Base-by-base conservation (phyloP, 2,113 vertebrate genomes). In the Hoplias malabaricus region DNA sequence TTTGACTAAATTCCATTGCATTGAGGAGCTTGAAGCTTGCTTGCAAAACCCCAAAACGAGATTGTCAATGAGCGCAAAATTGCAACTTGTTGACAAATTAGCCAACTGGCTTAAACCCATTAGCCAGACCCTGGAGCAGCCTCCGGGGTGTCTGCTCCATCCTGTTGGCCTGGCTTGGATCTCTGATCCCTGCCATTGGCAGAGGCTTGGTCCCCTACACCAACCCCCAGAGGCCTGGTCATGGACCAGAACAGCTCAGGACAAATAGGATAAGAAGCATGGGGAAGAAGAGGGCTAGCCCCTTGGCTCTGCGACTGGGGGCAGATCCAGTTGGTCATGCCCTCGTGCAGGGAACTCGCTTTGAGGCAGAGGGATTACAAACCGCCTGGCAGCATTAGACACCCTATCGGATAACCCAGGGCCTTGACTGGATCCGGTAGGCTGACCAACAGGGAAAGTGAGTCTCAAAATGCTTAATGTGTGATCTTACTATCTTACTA, bases 321-420 rank as follows among this genome's bases (percentile, higher is more conserved):
- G 80, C 83, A 79, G 81, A 90, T 89, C 86, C 75, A 53, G 82
- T 91, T 90, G 85, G 88, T 90, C 87, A 90, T 86, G 83, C 84
- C 75, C 80, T 80, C 81, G 84, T 78, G 78, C 81, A 83, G 77
- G 54, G 62, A 84, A 81, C 82, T 61, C 38, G 69, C 73, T 61
- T n/a, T 36, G 70, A 14, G 13, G 36, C 63, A 43, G 38, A 21
- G 56, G 73, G 73, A 78, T 77, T 85, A 89, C 84, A 86, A 82
- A 75, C 63, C 77, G 81, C 75, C 40, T 86, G 83, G 84, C 83
- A 86, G 74, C 69, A 50, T 82, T 42, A 11, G 14, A 48, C 54
- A 54, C 66, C 31, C 75, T 78, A 67, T 76, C 43, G 80, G 65
- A 78, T 62, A 82, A 83, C 84, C 85, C 59, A 59, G 23, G 38